A percentile compares a stretch with the other conserved stretches of the same genome.
Evolutionary conservation across 2,888 invertebrate genomes (phyloP).

Genomic region (Caenorhabditis japonica): DNA sequence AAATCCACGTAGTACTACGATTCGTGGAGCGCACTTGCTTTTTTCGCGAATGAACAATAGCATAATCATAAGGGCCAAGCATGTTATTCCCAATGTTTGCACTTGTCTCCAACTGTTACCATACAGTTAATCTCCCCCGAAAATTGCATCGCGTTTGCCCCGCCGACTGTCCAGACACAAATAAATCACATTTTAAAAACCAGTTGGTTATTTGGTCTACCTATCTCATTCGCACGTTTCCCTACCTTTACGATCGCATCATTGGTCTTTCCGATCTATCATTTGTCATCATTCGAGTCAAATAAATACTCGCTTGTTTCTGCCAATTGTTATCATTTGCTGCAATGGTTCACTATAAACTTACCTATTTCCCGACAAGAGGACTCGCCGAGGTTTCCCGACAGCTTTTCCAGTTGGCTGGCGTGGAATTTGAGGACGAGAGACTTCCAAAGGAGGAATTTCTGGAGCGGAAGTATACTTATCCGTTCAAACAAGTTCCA

Average conservation of each 20-base stretch:
- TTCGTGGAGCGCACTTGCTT: no score
- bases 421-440: constrained; percentile 36
- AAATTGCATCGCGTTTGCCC: no score
- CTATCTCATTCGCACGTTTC: not conserved
- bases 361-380: constrained; percentile 42
- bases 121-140: no score
- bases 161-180: no score
- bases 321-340: not conserved
- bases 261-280: constrained; percentile 1
- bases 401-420: constrained; percentile 41
- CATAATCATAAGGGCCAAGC: no score
- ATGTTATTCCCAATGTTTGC: no score
- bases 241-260: not conserved
- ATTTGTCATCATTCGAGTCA: constrained; percentile 7
- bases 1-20: no score
- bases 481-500: constrained; percentile 51
- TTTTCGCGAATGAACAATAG: no score
- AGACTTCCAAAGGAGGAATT: constrained; percentile 13
- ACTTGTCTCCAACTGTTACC: no score
- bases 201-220: constrained; percentile 3
- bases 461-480: constrained; percentile 12
- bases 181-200: no score
- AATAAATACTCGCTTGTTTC: constrained; percentile 4
- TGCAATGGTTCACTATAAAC: constrained; percentile 49
- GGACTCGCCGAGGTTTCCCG: constrained; percentile 48